Evolutionary conservation across 2,113 vertebrate species (phyloP).

Genomic region (Aramus guarauna): DNA sequence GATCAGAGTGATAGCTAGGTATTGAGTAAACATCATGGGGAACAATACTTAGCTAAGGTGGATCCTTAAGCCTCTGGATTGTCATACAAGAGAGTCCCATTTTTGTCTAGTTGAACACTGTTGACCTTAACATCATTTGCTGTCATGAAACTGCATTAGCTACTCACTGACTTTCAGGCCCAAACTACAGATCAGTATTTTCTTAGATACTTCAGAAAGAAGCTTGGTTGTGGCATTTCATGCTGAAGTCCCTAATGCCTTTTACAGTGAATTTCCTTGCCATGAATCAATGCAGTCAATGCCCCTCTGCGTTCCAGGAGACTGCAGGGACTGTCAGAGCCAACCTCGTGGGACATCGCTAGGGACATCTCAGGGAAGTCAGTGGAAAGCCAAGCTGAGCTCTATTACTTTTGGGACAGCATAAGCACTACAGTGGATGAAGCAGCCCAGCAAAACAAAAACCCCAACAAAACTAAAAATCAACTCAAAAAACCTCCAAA

Average conservation of each 20-base stretch:
- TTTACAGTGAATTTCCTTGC: neutral
- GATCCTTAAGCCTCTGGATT: neutral
- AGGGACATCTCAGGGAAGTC: neutral
- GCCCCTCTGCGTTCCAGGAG: neutral
- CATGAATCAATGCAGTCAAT: neutral
- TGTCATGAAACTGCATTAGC: neutral
- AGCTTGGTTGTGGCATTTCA: neutral
- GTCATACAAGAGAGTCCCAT: neutral
- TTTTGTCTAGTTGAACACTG: neutral
- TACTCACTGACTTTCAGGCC: neutral
- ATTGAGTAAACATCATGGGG: neutral
- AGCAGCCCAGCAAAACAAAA: neutral
- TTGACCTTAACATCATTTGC: neutral
- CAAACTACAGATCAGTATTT: neutral
- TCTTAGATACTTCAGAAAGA: neutral
- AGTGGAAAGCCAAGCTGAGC: neutral
- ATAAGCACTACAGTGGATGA: neutral
- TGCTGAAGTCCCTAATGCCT: neutral
- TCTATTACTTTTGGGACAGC: neutral
- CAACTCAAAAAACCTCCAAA: fast-evolving
- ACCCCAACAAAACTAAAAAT: neutral
- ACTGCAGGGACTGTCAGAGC: neutral
- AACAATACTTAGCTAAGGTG: neutral
- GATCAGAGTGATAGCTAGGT: neutral
- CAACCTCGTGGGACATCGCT: neutral